These are phyloP conservation scores for Macrocentrus cingulum DNA, from an alignment of 1,140 invertebrate species.

Conservation along the genomic window DNA sequence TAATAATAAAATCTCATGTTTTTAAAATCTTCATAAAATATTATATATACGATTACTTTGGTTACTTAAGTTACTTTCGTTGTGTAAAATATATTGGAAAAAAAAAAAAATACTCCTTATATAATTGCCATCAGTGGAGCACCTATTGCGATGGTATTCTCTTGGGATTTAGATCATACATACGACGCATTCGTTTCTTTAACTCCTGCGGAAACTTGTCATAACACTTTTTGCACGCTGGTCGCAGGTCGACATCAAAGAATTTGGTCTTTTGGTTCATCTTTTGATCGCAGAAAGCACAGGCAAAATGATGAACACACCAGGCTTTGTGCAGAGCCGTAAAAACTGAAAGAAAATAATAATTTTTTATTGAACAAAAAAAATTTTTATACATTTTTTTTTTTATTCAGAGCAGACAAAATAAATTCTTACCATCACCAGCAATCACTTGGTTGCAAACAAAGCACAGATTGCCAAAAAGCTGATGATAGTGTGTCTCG, in stretches of 20 bases:
- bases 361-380: slow-evolving; percentile 22
- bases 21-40: too few species aligned
- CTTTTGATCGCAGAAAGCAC: slow-evolving; percentile 94
- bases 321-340: slow-evolving; percentile 99
- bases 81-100: slow-evolving; percentile 32
- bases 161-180: slow-evolving; percentile 71
- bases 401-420: slow-evolving; percentile 1
- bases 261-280: slow-evolving; percentile 99
- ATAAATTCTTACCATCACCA: slow-evolving; percentile 81
- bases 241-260: slow-evolving; percentile 97
- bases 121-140: slow-evolving; percentile 19
- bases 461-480: slow-evolving; percentile 98
- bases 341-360: slow-evolving; percentile 78
- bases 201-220: slow-evolving; percentile 95
- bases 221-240: slow-evolving; percentile 98
- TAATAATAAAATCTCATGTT: too few species aligned
- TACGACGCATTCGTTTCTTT: slow-evolving; percentile 79
- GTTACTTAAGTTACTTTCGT: slow-evolving; percentile 26
- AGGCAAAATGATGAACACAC: slow-evolving; percentile 99
- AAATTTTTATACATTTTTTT: too few species aligned
- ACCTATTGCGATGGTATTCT: slow-evolving; percentile 51
- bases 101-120: slow-evolving; percentile 23
- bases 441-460: slow-evolving; percentile 98
- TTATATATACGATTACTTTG: slow-evolving; percentile 27
- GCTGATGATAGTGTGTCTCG: slow-evolving; percentile 98